Evolutionary conservation across 37 sponge, comb jelly and placozoan species (phyloP).

Genomic region (Hexactinellida sp.): DNA sequence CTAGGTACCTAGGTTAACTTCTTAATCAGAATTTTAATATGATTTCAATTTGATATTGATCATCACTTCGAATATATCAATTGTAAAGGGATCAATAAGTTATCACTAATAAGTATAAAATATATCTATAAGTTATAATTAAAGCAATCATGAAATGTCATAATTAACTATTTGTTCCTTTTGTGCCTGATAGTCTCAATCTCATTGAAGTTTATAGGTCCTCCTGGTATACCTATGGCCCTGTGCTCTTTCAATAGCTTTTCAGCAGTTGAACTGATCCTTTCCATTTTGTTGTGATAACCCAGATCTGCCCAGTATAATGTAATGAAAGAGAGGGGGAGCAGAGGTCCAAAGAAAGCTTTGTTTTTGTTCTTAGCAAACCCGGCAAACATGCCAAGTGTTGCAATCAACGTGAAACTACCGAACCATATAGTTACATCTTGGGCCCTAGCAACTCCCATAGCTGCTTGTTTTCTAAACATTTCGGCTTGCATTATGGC

Average conservation of each 20-base stretch:
- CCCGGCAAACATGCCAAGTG: neutral
- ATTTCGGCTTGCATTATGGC: neutral
- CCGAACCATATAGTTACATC: neutral
- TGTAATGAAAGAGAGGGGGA: neutral
- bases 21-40: too few species aligned
- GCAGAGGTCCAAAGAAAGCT: neutral
- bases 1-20: too few species aligned
- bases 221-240: neutral
- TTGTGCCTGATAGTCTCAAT: neutral
- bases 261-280: neutral
- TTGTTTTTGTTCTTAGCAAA: neutral
- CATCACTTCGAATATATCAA: too few species aligned
- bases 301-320: neutral
- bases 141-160: too few species aligned
- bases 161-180: neutral
- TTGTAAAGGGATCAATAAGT: too few species aligned
- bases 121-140: too few species aligned
- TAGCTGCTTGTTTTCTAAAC: constrained; percentile 12
- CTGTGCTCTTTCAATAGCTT: neutral
- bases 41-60: too few species aligned
- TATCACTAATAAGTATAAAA: too few species aligned
- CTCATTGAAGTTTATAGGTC: neutral
- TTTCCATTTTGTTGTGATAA: neutral
- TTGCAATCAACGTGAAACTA: neutral
- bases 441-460: neutral